Evolutionary conservation across 2,797 vertebrate genomes (phyloP).

Genomic region (Hippoglossus hippoglossus): DNA sequence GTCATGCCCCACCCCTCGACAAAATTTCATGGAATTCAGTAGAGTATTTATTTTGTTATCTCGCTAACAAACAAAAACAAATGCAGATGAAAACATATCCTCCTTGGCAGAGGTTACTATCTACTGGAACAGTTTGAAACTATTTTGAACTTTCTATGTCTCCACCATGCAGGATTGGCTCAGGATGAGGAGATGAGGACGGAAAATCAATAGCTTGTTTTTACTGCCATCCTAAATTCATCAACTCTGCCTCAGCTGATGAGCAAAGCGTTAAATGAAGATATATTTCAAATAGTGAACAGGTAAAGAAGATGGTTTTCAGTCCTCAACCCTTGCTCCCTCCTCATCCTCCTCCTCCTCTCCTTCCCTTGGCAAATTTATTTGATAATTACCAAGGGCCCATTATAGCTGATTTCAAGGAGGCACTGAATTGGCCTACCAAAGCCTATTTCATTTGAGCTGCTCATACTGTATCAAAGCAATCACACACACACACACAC

Average conservation of each 20-base stretch:
- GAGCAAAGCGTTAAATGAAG: not conserved
- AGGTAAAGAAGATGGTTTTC: constrained; percentile 22
- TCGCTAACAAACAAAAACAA: no score
- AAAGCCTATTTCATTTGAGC: constrained; percentile 81
- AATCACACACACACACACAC: constrained; percentile 5
- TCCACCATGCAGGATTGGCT: not conserved
- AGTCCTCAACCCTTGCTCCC: constrained; percentile 13
- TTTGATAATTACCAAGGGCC: constrained; percentile 79
- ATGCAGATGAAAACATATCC: no score
- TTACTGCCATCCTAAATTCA: no score
- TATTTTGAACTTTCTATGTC: not conserved
- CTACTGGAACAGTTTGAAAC: not conserved
- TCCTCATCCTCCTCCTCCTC: constrained; percentile 26
- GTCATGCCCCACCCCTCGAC: no score
- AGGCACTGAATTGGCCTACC: constrained; percentile 80
- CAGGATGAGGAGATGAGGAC: no score
- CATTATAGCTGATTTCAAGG: constrained; percentile 78
- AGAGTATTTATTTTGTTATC: no score
- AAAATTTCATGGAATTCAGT: no score
- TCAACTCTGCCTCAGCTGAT: not conserved
- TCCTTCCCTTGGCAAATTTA: constrained; percentile 67
- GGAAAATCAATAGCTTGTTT: not conserved
- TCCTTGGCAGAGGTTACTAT: no score
- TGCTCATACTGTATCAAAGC: constrained; percentile 53
- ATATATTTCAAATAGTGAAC: constrained; percentile 3